Evolutionary conservation across 2,888 invertebrate species (phyloP).

Genomic region (Lissonota sp.): DNA sequence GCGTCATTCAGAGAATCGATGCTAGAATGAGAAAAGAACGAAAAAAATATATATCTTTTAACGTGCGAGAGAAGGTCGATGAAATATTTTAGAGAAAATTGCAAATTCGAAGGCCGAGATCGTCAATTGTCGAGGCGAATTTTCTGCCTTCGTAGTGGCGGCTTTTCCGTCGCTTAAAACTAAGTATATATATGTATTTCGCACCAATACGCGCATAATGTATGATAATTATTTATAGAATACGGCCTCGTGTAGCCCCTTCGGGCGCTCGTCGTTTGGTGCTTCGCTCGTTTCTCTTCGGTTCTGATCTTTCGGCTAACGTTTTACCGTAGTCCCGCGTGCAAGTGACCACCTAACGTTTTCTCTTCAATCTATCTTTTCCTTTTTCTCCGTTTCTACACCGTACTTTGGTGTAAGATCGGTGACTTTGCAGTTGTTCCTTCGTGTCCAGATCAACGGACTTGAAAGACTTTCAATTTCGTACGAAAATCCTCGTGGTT

Average conservation of each 20-base stretch:
- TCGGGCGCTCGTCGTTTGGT: slow-evolving; percentile 41
- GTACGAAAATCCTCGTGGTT: not conserved
- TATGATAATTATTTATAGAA: slow-evolving; percentile 80
- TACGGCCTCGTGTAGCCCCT: slow-evolving; percentile 68
- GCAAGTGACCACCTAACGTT: slow-evolving; percentile 71
- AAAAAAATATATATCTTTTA: not conserved
- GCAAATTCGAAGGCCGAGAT: slow-evolving; percentile 61
- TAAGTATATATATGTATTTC: slow-evolving; percentile 16
- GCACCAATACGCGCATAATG: slow-evolving; percentile 63
- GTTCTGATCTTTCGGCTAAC: slow-evolving; percentile 56
- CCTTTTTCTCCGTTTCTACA: not conserved
- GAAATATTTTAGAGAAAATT: slow-evolving; percentile 66
- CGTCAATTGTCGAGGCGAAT: slow-evolving; percentile 55
- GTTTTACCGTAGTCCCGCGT: slow-evolving; percentile 76
- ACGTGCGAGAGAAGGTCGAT: slow-evolving; percentile 48
- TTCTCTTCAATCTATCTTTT: slow-evolving; percentile 59
- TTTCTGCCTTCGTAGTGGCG: slow-evolving; percentile 31
- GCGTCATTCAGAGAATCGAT: slow-evolving; percentile 45
- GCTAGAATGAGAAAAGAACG: slow-evolving; percentile 15
- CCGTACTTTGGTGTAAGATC: slow-evolving; percentile 1
- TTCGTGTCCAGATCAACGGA: not conserved
- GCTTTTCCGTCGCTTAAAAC: slow-evolving; percentile 49
- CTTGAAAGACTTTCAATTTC: slow-evolving; percentile 2
- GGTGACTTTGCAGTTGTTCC: slow-evolving; percentile 8
- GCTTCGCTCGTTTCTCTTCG: slow-evolving; percentile 53